Percentiles rank a stretch among this genome's conserved stretches.
Evolutionary conservation across 2,888 invertebrate genomes (phyloP).

Genomic region (Oscheius sp.): DNA sequence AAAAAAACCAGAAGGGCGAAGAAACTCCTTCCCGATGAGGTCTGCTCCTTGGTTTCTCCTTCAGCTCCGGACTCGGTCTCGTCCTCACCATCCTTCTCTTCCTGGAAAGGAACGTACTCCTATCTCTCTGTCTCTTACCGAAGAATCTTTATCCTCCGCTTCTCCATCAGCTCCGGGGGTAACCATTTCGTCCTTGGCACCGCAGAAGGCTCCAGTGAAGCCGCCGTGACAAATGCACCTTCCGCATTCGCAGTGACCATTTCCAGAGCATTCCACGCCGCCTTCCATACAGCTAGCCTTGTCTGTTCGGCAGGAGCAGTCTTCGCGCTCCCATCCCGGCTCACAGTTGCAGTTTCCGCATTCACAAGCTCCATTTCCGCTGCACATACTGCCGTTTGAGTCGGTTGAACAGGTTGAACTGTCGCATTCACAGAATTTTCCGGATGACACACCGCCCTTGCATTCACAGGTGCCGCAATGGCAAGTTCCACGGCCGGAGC

Average conservation of each 20-base stretch:
- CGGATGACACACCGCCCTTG: constrained; percentile 49
- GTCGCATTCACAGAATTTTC: constrained; percentile 71
- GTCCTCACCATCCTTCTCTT: neutral
- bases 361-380: constrained; percentile 65
- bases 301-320: constrained; percentile 64
- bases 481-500: constrained; percentile 63
- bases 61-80: neutral
- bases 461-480: constrained; percentile 69
- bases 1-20: neutral
- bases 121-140: neutral
- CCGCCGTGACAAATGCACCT: constrained; percentile 69
- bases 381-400: constrained; percentile 61
- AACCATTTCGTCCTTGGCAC: constrained; percentile 48
- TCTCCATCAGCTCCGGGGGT: constrained; percentile 1
- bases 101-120: neutral
- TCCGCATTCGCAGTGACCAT: constrained; percentile 71
- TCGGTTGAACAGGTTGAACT: constrained; percentile 61
- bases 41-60: constrained; percentile 6
- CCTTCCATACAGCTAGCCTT: constrained; percentile 62
- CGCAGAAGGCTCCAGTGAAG: constrained; percentile 68
- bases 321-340: constrained; percentile 63
- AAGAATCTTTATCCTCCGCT: neutral
- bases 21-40: neutral
- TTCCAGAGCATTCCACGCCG: constrained; percentile 65
- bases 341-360: constrained; percentile 69